phyloP scores from a whole-genome alignment of 1,140 invertebrate genomes.

The Hyphantria cunea region DNA sequence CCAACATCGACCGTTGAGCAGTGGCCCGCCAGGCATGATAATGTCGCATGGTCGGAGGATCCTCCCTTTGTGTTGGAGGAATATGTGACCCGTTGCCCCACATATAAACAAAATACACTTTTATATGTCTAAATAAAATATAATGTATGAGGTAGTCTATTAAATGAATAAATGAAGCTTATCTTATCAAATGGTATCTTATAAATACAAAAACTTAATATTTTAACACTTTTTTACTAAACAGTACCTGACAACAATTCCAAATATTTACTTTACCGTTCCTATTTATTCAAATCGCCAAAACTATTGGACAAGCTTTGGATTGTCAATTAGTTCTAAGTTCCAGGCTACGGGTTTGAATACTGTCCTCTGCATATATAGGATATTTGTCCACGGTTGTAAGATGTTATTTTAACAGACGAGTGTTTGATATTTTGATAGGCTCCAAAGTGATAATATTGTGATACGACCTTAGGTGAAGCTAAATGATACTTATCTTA shows the following conservation, averaged over 20 bases:
- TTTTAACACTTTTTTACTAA: constrained; percentile 16
- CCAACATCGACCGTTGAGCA: too few species aligned
- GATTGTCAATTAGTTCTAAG: constrained; percentile 57
- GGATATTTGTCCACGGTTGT: constrained; percentile 13
- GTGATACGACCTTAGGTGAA: too few species aligned
- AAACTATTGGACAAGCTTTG: constrained; percentile 56
- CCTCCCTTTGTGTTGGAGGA: too few species aligned
- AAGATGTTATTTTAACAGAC: constrained; percentile 54
- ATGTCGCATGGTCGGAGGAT: too few species aligned
- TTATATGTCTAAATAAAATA: too few species aligned
- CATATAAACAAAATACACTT: too few species aligned
- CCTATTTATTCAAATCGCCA: constrained; percentile 57
- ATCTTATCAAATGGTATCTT: too few species aligned
- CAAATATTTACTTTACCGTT: constrained; percentile 40
- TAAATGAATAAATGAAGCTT: too few species aligned
- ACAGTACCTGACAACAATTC: constrained; percentile 31
- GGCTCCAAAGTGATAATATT: constrained; percentile 2
- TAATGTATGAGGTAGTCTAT: too few species aligned
- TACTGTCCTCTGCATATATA: constrained; percentile 29
- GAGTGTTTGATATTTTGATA: constrained; percentile 7
- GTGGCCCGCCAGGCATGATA: too few species aligned
- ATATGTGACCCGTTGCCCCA: too few species aligned
- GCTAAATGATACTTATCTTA: too few species aligned
- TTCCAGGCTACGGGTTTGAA: constrained; percentile 19
- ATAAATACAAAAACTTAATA: not conserved